Base-by-base conservation (phyloP, 2,797 vertebrate species). In the Centropyge bicolor region DNA sequence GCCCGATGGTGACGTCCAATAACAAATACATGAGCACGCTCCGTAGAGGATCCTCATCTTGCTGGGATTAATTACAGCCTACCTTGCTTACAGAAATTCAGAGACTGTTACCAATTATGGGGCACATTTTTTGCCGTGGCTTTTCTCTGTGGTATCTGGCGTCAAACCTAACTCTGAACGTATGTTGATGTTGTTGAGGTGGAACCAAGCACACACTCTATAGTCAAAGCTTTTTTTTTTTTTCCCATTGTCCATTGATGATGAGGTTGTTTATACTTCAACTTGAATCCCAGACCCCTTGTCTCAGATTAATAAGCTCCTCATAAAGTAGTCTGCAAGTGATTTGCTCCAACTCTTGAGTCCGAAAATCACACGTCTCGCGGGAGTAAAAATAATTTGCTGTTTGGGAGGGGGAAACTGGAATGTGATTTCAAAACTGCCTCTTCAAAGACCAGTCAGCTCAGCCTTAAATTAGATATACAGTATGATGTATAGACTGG, bases 31-130 rank as follows among this genome's bases (percentile, higher is more conserved):
- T 94, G 94, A 95, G 90, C 81, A 66, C 83, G 93, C 95, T 95
- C 94, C 93, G 89, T 84, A 95, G 96, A 97, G 95, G 96, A 97
- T 97, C 96, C 95, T 96, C 96, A 93, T 93, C 90, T 94, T 93
- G 92, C 96, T 99, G 97, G 97, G 96, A 97, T 96, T 97, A 97
- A 98, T 99, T 98, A 95, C 89, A 87, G 81, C 74, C 83, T 90
- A 97, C 96, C 96, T 96, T 95, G 92, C 94, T 96, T 95, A 95
- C 95, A 96, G 95, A 95, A 95, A 96, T 96, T 95, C 92, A 94
- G 92, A 90, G 96, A 96, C 96, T 97, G 97, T 97, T 97, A 96
- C 96, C 97, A 97, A 97, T 97, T 96, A 96, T 90, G 94, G 90
- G 94, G 96, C 95, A 94, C 94, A 92, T 95, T 96, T 96, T 31